A percentile compares a stretch with the other conserved stretches of the same genome.
These are phyloP conservation scores for Bombylius discolor DNA, from an alignment of 2,888 invertebrate genomes.

Conservation along the genomic window DNA sequence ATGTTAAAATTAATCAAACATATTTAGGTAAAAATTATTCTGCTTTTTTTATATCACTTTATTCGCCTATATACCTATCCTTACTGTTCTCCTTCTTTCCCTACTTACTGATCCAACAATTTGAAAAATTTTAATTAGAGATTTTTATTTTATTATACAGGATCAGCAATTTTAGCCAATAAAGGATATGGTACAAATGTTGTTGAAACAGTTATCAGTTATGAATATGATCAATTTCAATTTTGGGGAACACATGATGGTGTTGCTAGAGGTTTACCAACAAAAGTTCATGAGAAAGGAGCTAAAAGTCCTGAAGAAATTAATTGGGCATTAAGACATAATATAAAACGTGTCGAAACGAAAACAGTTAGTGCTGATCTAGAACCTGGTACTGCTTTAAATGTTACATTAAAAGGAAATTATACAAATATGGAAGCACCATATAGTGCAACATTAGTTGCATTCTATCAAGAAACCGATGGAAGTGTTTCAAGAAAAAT, in stretches of 20 bases:
- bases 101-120: no score
- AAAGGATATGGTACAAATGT: conserved; percentile 44
- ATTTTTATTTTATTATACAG: conserved; percentile 15
- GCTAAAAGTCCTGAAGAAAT: conserved; percentile 39
- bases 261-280: conserved; percentile 31
- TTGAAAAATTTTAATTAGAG: not conserved
- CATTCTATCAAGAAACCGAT: conserved; percentile 36
- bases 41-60: no score
- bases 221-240: conserved; percentile 53
- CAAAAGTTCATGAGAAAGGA: conserved; percentile 37
- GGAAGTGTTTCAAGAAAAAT: conserved; percentile 31
- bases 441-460: conserved; percentile 57
- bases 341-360: conserved; percentile 41
- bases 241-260: conserved; percentile 70
- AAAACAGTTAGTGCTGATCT: conserved; percentile 48
- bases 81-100: no score
- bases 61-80: no score
- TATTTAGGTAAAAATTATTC: conserved; percentile 35
- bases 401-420: conserved; percentile 64
- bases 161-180: conserved; percentile 38
- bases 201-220: conserved; percentile 61
- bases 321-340: conserved; percentile 54
- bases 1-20: conserved; percentile 40
- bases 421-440: conserved; percentile 60
- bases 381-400: conserved; percentile 67